Percentiles rank a stretch among this genome's conserved stretches.
Conservation (phyloP, 1,140 invertebrate species). For the Cheumatopsyche charites region DNA sequence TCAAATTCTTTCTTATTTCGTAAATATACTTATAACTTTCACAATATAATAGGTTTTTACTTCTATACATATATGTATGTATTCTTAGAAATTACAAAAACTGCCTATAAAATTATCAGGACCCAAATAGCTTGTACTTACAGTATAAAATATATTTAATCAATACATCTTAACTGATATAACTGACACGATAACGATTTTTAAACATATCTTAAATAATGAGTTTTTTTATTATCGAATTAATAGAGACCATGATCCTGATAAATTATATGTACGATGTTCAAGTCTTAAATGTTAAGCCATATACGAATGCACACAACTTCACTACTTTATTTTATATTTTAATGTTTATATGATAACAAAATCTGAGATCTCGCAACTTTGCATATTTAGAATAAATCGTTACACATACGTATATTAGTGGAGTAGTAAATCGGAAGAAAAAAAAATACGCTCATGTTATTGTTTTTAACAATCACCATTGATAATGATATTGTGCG, state of each 20-base stretch:
- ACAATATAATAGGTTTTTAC: neutral
- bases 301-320: neutral
- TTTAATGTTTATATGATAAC: neutral
- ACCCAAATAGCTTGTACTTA: constrained; percentile 19
- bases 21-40: constrained; percentile 1
- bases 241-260: constrained; percentile 5
- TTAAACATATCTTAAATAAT: constrained; percentile 5
- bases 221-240: constrained; percentile 11
- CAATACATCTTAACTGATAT: constrained; percentile 8
- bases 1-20: constrained; percentile 7
- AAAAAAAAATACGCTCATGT: neutral
- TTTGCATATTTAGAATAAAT: constrained; percentile 9
- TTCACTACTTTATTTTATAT: constrained; percentile 6
- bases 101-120: constrained; percentile 13
- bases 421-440: neutral
- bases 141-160: constrained; percentile 23
- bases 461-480: neutral
- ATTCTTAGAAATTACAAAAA: neutral
- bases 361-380: constrained; percentile 21
- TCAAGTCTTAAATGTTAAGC: neutral
- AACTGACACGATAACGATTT: constrained; percentile 14
- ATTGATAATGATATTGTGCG: constrained; percentile 13
- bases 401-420: neutral
- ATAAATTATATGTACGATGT: constrained; percentile 1
- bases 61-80: constrained; percentile 1